A percentile compares a stretch with the other conserved stretches of the same genome.
These are phyloP conservation scores for Nothobranchius furzeri DNA, from an alignment of 2,113 vertebrate genomes.

Conservation along the genomic window DNA sequence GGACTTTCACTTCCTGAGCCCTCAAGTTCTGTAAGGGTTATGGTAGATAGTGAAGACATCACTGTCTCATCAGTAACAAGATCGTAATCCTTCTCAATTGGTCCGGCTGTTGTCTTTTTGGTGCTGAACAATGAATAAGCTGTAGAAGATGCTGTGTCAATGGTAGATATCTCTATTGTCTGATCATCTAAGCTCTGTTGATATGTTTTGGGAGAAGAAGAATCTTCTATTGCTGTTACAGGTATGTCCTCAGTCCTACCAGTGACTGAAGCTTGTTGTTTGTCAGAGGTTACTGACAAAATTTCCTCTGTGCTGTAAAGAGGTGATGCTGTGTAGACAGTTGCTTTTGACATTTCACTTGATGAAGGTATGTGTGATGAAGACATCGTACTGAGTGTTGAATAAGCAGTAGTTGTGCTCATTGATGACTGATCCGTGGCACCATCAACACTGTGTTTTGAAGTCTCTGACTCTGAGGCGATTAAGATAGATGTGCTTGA, in stretches of 20 bases:
- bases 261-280: not conserved
- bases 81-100: no score
- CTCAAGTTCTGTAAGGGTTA: no score
- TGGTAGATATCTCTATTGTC: not conserved
- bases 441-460: not conserved
- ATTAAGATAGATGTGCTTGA: not conserved
- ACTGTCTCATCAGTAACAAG: no score
- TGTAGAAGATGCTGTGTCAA: not conserved
- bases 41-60: no score
- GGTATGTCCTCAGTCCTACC: not conserved
- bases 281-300: not conserved
- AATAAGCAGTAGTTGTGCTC: not conserved
- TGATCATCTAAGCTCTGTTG: constrained; percentile 14
- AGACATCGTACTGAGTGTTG: constrained; percentile 1
- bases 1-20: no score
- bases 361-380: not conserved
- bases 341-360: not conserved
- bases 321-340: not conserved
- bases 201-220: not conserved
- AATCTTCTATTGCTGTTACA: not conserved
- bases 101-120: no score
- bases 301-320: constrained; percentile 20
- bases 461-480: not conserved
- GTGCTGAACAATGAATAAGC: not conserved
- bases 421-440: not conserved